A percentile compares a stretch with the other conserved stretches of the same genome.
Evolutionary conservation across 2,888 invertebrate genomes (phyloP).

Genomic region (Drosophila anceps): DNA sequence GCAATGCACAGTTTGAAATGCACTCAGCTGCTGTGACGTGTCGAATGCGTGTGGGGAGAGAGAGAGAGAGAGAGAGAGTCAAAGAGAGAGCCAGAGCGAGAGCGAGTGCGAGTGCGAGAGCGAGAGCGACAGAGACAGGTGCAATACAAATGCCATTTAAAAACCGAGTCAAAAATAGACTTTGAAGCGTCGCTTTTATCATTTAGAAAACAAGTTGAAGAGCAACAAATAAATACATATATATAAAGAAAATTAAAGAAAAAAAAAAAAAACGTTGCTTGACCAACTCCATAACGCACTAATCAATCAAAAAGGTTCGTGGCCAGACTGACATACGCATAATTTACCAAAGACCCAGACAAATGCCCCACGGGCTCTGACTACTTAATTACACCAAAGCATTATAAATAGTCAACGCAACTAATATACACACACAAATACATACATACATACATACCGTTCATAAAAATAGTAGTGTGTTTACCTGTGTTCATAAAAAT

Average conservation of each 20-base stretch:
- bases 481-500: too few relatives aligned
- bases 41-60: conserved; percentile 22
- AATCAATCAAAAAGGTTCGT: conserved; percentile 62
- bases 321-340: conserved; percentile 45
- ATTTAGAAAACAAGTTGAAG: conserved; percentile 3
- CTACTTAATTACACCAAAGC: conserved; percentile 73
- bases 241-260: background rate
- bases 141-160: conserved; percentile 23
- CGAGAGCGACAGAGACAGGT: background rate
- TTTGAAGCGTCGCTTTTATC: background rate
- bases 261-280: background rate
- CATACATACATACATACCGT: background rate
- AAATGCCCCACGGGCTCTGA: conserved; percentile 56
- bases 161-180: conserved; percentile 11
- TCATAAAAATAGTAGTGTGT: too few relatives aligned
- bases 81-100: conserved; percentile 26
- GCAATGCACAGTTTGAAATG: conserved; percentile 52
- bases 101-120: background rate
- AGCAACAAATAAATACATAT: background rate
- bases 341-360: conserved; percentile 40
- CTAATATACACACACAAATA: background rate
- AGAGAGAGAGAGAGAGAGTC: conserved; percentile 61
- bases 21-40: conserved; percentile 36
- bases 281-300: conserved; percentile 21
- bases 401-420: conserved; percentile 19